These are phyloP conservation scores for Dipus sagitta DNA, from an alignment of 2,797 vertebrate genomes.

Conservation along the genomic window DNA sequence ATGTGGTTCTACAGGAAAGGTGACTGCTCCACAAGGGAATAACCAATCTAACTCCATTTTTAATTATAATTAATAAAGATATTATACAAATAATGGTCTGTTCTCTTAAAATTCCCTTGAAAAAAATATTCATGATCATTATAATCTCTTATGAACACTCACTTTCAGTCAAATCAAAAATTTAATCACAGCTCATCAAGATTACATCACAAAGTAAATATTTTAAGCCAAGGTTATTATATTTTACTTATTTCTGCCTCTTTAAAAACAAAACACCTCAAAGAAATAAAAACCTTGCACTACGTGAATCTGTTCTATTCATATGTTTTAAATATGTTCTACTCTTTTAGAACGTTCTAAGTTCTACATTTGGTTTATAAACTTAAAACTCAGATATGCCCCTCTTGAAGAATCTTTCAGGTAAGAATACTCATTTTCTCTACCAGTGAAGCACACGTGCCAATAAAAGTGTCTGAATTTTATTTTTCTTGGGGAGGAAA, in stretches of 20 bases:
- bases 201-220: constrained; percentile 57
- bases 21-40: neutral
- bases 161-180: constrained; percentile 65
- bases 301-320: neutral
- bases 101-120: constrained; percentile 51
- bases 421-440: constrained; percentile 29
- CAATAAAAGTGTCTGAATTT: constrained; percentile 24
- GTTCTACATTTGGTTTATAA: constrained; percentile 24
- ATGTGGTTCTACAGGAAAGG: neutral
- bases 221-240: constrained; percentile 59
- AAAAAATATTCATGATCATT: constrained; percentile 57
- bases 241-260: constrained; percentile 53
- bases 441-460: neutral
- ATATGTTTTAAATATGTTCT: neutral
- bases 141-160: constrained; percentile 49
- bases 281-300: constrained; percentile 48
- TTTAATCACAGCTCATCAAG: constrained; percentile 41
- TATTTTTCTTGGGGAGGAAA: neutral
- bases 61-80: constrained; percentile 62
- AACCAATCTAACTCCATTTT: constrained; percentile 49
- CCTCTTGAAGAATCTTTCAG: constrained; percentile 35
- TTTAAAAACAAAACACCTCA: constrained; percentile 16
- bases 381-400: neutral
- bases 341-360: constrained; percentile 18
- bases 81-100: constrained; percentile 37